Base-by-base conservation (phyloP, 2,113 vertebrate species). In the Aleadryas rufinucha region DNA sequence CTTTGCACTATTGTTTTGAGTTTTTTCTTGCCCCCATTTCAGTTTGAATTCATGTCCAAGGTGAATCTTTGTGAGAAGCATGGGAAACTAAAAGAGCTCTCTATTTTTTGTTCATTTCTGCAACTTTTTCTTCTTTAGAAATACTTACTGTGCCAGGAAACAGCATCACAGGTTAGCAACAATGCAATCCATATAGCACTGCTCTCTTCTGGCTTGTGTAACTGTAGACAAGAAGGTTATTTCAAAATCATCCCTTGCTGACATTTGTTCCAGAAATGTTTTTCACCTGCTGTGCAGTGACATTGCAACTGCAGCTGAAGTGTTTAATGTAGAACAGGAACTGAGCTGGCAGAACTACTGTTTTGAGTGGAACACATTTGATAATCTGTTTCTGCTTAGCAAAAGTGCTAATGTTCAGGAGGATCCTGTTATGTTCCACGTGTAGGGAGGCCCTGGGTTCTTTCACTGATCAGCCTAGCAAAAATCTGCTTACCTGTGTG, bases 191-290 rank as follows among this genome's bases (percentile, higher is more conserved):
- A 5, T 57, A 37, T 20, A 72, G 45, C 60, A 68, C 30, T 76
- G 13, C 39, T 94, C 31, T 90, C 60, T 82, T 86, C 41, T 92
- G 72, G 20, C 23, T 84, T 49, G 57, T 49, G 41, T 63, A 88
- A 60, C 76, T 76, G 76, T 61, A 65, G 64, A 57, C 65, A 65
- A 90, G 76, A 92, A 95, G 92, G 80, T 94, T 94, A 87, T 89
- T 95, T 89, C 65, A 82, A 22, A 96, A 96, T 95, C 81, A 95
- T 94, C 93, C 88, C 93, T 93, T 92, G 88, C 96, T 94, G 88
- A 91, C 86, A 95, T 95, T 95, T 95, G 92, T 96, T 94, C 90
- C 69, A 96, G 85, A 92, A 93, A 90, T 54, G 41, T 45, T 90
- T 89, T 90, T 79, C 83, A 84, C 93, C 93, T 81, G 27, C 96